Base-by-base conservation (phyloP, 1,140 invertebrate genomes). In the Euura lappo region DNA sequence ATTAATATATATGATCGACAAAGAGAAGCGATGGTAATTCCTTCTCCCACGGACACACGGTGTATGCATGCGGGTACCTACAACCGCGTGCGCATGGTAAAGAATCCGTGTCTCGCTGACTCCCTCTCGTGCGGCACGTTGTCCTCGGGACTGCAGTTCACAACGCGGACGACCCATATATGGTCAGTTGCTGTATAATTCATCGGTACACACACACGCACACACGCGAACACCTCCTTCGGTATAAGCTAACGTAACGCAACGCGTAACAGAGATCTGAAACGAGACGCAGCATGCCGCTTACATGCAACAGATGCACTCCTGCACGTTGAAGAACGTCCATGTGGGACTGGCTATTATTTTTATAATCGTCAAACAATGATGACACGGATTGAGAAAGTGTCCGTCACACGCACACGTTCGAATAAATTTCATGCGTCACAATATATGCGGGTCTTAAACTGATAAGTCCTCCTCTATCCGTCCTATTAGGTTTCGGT, bases 131-230 rank as follows among this genome's bases (percentile, higher is more conserved):
- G 75, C 71, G 45, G 72, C 65, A 70, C 51, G 74, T 71, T 70
- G 28, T 45, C 69, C 28, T 13, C 45, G 69, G 51, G 51, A 60
- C 51, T n/a, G 51, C 8, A 60, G 51, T 60, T 60, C 51, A 60
- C 51, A 60, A 60, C 69, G 69, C 69, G 7, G 7, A 44, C 75
- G 71, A 71, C 74, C 78, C 78, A 73, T 79, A 78, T 78, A 79
- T 72, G 78, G 78, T 65, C 65, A 74, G 64, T 77, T 76, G 78
- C 76, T 78, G 78, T 79, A 79, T 79, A 79, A 79, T 79, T 79
- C 78, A 79, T 79, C 76, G 74, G 69, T 70, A 60, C 51, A 60
- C 65, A 66, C 68, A 65, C 72, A 72, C 70, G 72, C 66, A 64
- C 70, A n/a, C 10, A 68, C 70, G 51, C 45, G 43, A 42, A 44